Conservation (phyloP, 2,113 vertebrate species). For the Pollimyrus isidori region DNA sequence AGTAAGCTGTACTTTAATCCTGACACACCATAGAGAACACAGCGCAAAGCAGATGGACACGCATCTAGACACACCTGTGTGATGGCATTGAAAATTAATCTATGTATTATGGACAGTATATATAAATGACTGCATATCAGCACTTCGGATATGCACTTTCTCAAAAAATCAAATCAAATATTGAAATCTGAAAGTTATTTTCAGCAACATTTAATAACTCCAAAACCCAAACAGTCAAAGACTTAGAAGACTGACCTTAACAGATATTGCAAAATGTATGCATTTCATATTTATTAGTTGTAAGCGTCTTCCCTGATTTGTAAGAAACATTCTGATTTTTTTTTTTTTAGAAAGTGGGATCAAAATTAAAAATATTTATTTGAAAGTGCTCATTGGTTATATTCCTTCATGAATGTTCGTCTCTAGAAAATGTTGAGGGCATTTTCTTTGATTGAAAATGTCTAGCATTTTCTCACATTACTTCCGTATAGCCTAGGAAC, state of each 20-base stretch:
- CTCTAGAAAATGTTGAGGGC: background rate
- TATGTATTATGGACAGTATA: background rate
- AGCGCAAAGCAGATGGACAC: constrained; percentile 12
- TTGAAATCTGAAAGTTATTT: background rate
- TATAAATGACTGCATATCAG: background rate
- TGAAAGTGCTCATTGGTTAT: constrained; percentile 23
- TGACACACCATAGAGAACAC: constrained; percentile 2
- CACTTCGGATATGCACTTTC: background rate
- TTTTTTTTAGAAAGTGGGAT: background rate
- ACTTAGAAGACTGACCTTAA: background rate
- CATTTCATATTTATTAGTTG: background rate
- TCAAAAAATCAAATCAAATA: background rate
- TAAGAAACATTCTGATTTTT: background rate
- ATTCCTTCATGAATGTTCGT: background rate
- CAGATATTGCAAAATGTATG: background rate
- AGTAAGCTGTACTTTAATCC: background rate
- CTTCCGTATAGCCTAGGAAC: background rate
- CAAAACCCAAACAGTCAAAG: background rate
- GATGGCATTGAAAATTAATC: background rate
- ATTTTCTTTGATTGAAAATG: constrained; percentile 33
- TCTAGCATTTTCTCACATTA: constrained; percentile 15
- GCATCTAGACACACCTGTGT: constrained; percentile 24
- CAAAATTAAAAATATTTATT: constrained; percentile 6
- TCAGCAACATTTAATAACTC: background rate
- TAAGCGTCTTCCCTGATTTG: background rate